Evolutionary conservation across 2,888 invertebrate species (phyloP).

Genomic region (Amblyjoppa proteus): DNA sequence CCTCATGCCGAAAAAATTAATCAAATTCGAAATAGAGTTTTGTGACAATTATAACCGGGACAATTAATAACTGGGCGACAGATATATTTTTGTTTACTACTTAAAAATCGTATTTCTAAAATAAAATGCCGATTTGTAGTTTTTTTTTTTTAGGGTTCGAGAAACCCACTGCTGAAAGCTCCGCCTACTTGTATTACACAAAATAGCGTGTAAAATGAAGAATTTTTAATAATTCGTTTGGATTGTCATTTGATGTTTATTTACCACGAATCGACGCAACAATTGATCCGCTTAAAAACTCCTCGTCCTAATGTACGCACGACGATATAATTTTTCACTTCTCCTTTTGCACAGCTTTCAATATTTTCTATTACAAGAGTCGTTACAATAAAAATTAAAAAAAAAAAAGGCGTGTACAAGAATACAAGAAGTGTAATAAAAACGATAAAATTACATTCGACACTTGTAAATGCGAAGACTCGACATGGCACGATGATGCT

Average conservation of each 20-base stretch:
- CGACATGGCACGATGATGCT: constrained; percentile 36
- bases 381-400: constrained; percentile 23
- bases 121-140: background rate
- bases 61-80: background rate
- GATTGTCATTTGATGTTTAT: constrained; percentile 64
- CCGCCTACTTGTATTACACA: background rate
- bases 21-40: too few relatives aligned
- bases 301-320: constrained; percentile 16
- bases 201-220: background rate
- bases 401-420: constrained; percentile 19
- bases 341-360: constrained; percentile 4
- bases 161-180: background rate
- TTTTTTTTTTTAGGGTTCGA: background rate
- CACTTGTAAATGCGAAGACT: constrained; percentile 34
- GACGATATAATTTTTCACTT: constrained; percentile 20
- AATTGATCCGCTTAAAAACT: constrained; percentile 37
- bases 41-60: background rate
- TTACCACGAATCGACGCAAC: constrained; percentile 41
- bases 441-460: constrained; percentile 8
- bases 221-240: constrained; percentile 18
- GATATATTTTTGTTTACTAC: too few relatives aligned
- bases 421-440: constrained; percentile 41
- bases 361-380: constrained; percentile 21
- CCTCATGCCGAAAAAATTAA: too few relatives aligned
- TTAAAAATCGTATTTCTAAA: background rate